A percentile compares a stretch with the other conserved stretches of the same genome.
These are phyloP conservation scores for Poeciliopsis gracilis DNA, from an alignment of 2,797 vertebrate species.

Conservation along the genomic window DNA sequence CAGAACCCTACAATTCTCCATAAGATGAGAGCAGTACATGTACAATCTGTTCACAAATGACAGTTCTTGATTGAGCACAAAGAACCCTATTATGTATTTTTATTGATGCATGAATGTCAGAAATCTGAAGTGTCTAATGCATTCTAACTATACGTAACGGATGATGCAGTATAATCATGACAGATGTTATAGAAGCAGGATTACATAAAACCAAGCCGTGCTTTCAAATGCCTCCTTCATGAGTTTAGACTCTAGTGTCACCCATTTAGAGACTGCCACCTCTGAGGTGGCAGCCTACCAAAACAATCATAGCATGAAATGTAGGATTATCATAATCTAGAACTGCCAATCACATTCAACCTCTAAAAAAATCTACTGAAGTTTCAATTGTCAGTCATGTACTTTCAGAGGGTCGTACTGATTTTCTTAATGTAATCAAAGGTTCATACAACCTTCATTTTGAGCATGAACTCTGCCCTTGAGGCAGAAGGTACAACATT, in stretches of 20 bases:
- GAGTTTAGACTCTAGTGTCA: constrained; percentile 21
- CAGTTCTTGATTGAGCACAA: neutral
- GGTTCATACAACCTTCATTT: neutral
- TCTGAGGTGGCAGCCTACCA: constrained; percentile 40
- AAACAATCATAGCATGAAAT: constrained; percentile 37
- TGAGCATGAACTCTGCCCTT: neutral
- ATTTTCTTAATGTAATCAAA: neutral
- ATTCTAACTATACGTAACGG: neutral
- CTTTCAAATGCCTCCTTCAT: constrained; percentile 20
- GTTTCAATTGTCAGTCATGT: neutral
- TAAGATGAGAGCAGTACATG: constrained; percentile 1
- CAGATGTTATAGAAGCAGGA: neutral
- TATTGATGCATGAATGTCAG: neutral
- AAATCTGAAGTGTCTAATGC: constrained; percentile 2
- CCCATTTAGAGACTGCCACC: constrained; percentile 23
- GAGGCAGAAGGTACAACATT: neutral
- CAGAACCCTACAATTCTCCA: neutral
- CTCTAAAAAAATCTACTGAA: constrained; percentile 12
- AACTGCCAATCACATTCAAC: constrained; percentile 38
- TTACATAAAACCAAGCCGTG: constrained; percentile 5
- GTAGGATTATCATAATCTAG: constrained; percentile 45
- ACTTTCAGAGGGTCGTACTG: neutral
- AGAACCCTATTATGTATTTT: neutral
- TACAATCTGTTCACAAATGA: neutral
- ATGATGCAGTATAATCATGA: neutral